These are phyloP conservation scores for Escarpia spicata DNA, from an alignment of 2,888 invertebrate species.

Conservation along the genomic window DNA sequence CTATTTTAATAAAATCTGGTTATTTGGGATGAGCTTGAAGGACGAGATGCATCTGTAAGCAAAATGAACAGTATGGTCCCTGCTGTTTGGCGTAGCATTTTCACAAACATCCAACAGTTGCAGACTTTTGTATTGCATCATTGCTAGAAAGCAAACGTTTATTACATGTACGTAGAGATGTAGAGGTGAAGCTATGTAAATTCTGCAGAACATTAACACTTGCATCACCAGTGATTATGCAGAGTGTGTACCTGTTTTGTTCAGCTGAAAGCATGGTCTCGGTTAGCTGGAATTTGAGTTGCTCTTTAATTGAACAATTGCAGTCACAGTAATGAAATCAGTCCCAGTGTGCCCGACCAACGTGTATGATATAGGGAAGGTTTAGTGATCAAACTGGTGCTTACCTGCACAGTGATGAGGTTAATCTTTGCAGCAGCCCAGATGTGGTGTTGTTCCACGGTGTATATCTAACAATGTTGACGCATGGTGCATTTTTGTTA, in stretches of 20 bases:
- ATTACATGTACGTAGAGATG: not conserved
- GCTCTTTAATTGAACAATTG: not conserved
- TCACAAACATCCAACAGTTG: not conserved
- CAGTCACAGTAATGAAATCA: not conserved
- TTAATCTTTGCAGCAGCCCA: not conserved
- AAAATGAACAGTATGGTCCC: not conserved
- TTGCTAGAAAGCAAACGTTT: not conserved
- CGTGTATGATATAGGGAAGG: not conserved
- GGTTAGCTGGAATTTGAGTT: not conserved
- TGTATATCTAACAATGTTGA: not conserved
- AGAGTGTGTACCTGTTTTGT: not conserved
- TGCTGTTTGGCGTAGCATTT: not conserved
- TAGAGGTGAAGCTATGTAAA: slow-evolving; percentile 1
- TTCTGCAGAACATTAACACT: not conserved
- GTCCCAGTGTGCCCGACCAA: not conserved
- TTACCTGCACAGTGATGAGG: not conserved
- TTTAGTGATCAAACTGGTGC: not conserved
- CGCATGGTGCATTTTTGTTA: not conserved
- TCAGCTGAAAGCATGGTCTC: not conserved
- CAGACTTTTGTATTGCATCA: not conserved
- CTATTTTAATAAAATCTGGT: not conserved
- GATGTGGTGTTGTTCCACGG: not conserved
- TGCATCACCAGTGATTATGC: not conserved
- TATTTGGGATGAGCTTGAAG: not conserved
- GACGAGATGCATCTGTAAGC: not conserved